Evolutionary conservation across 92 coral and sea anemone species (phyloP).

Genomic region (Meandrina meandrites): DNA sequence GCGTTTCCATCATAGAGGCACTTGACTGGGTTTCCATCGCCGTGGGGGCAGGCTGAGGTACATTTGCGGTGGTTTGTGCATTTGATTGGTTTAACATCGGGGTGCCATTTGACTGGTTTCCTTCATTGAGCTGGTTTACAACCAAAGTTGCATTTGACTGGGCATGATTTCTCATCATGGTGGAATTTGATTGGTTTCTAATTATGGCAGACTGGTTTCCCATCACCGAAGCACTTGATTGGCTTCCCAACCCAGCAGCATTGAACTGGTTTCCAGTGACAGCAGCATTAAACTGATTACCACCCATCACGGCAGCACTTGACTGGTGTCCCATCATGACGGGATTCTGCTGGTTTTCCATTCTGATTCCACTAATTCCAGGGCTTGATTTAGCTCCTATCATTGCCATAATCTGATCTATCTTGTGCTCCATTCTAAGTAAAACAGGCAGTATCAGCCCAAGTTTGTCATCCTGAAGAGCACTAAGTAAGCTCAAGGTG

Average conservation of each 20-base stretch:
- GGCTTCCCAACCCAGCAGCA: neutral
- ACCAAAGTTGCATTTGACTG: slow-evolving; percentile 2
- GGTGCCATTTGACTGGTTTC: slow-evolving; percentile 2
- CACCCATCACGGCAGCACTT: neutral
- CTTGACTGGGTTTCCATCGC: neutral
- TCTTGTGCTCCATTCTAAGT: slow-evolving; percentile 31
- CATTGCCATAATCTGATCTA: slow-evolving; percentile 30
- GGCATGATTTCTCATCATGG: neutral
- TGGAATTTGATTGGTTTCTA: neutral
- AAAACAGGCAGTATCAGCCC: slow-evolving; percentile 27
- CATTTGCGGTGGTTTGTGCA: neutral
- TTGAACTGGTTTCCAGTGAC: neutral
- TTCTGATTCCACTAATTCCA: neutral
- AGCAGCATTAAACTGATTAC: slow-evolving; percentile 12
- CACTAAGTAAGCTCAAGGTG: slow-evolving; percentile 28
- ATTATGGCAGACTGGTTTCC: neutral
- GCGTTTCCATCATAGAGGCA: neutral
- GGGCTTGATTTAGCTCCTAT: slow-evolving; percentile 4
- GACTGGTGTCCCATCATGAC: slow-evolving; percentile 8
- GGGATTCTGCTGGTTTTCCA: neutral
- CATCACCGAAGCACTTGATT: neutral
- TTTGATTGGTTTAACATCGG: neutral
- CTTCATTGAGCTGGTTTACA: neutral
- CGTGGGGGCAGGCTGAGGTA: neutral
- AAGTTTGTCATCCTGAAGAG: slow-evolving; percentile 32